Base-by-base conservation (phyloP, 2,888 invertebrate genomes). In the Tetragonula carbonaria region DNA sequence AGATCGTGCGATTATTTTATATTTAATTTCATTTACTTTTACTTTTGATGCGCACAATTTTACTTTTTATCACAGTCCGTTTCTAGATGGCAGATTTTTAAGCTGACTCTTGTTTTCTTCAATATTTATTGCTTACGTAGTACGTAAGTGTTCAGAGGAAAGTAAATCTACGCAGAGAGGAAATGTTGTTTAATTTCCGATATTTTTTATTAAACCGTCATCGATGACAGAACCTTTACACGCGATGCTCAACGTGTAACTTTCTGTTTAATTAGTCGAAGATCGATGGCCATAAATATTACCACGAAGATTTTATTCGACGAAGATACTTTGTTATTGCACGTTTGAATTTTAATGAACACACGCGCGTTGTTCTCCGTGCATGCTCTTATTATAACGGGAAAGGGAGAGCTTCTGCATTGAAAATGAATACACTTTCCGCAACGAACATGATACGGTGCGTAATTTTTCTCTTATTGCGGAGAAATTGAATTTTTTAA, bases 401-500 rank as follows among this genome's bases (percentile, higher is more conserved):
- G 23, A 18, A 33, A 66, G 38, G 21, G 28, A 51, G 57, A 13
- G 38, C 33, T 71, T 50, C 23, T 6, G 50, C 18, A 16, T 62
- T 8, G 21, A 68, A 53, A 77, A 68, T 50, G 72, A 80, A 80
- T 55, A 33, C n/a, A 63, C n/a, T 65, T 55, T 38, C 28, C 38
- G 16, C 50, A 72, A 28, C 57, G 66, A 71, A 65, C 65, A n/a
- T 14, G 45, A 57, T 76, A 62, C 55, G 33, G 51, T 50, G 50
- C 33, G 18, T 53, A 75, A 65, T 55, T 76, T 73, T 18, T 51
- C 45, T 53, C 45, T 72, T 85, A 72, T 71, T 67, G 59, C 18
- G 53, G 50, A 45, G 45, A 65, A 80, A 78, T 80, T 85, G 55
- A 78, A 78, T 80, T 74, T 78, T 84, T 77, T 71, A 84, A 72